Percentiles rank a stretch among this genome's conserved stretches.
phyloP scores from a whole-genome alignment of 53 echinoderm and acorn worm genomes.

The Actinopyga echinites region DNA sequence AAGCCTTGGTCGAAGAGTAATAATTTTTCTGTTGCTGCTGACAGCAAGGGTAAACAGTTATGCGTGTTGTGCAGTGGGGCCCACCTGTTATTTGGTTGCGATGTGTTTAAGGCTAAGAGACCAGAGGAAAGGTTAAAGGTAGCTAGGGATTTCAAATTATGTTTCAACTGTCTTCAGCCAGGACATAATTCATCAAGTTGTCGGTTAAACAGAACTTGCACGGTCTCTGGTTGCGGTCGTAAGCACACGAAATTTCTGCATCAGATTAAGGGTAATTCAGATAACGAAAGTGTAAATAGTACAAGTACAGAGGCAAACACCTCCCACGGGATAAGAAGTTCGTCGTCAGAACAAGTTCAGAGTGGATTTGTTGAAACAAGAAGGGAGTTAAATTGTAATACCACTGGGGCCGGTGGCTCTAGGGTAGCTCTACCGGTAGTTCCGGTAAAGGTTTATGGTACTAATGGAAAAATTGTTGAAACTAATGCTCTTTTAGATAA shows the following conservation, averaged over 20 bases:
- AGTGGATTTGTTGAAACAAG: background rate
- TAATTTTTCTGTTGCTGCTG: too few relatives aligned
- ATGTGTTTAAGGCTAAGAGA: constrained; percentile 25
- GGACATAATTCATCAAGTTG: constrained; percentile 48
- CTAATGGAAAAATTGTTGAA: background rate
- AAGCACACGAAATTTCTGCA: constrained; percentile 60
- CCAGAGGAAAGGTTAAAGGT: constrained; percentile 41
- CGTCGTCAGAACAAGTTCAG: background rate
- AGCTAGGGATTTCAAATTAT: constrained; percentile 30
- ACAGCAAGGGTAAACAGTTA: too few relatives aligned
- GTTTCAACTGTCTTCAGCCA: constrained; percentile 41
- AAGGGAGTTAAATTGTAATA: too few relatives aligned
- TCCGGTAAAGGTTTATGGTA: constrained; percentile 43
- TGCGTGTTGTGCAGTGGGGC: background rate
- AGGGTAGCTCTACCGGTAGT: constrained; percentile 48
- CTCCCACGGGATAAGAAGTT: background rate
- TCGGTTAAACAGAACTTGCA: constrained; percentile 32
- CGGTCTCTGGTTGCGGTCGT: constrained; percentile 39
- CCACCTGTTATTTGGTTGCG: constrained; percentile 40
- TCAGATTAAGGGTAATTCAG: background rate
- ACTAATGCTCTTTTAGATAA: too few relatives aligned
- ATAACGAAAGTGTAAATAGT: too few relatives aligned
- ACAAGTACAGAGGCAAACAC: too few relatives aligned
- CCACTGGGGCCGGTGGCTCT: constrained; percentile 39
- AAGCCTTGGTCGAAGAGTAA: too few relatives aligned